Base-by-base conservation (phyloP, 2,888 invertebrate species). In the Apotomis capreana region DNA sequence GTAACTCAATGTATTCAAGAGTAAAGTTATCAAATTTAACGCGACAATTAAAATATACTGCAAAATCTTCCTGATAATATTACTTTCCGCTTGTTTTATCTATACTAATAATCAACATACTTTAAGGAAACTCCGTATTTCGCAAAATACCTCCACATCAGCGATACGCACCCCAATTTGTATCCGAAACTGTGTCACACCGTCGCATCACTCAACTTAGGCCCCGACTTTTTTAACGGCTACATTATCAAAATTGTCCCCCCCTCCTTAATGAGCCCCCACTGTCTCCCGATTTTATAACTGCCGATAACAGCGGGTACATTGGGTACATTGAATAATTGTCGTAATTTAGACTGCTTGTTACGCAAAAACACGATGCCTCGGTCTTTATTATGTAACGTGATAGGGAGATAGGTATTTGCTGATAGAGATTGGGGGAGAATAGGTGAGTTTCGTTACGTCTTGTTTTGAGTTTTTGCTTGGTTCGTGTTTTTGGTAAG, bases 301-400 rank as follows among this genome's bases (percentile, higher is more conserved):
- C 76, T 76, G 89, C 91, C 91, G 91, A 92, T 92, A 92, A 86
- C 89, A 85, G 83, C 81, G 86, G 40, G 40, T 40, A 40, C 40
- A 40, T 40, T 6, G 83, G 86, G 83, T 82, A 87, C 91, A 91
- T 92, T 90, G 92, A 92, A 91, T 92, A 92, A 92, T 91, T 92
- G 92, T 90, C 88, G 88, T 90, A 89, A 91, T 92, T 91, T 89
- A 88, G 86, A 79, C 84, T 83, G 87, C 89, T 90, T 90, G 90
- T 90, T 90, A 88, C 83, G 84, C 85, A 87, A 88, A 88, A 89
- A 90, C 89, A 89, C 85, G 89, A 87, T 83, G 87, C 87, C 81
- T 9, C 76, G 83, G 81, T 72, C 79, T 88, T 89, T 89, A 90
- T 89, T 89, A 86, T 85, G 87, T 88, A 86, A 87, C 83, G 82